Base-by-base conservation (phyloP, 64 coral and sea anemone species). In the Montipora capricornis region DNA sequence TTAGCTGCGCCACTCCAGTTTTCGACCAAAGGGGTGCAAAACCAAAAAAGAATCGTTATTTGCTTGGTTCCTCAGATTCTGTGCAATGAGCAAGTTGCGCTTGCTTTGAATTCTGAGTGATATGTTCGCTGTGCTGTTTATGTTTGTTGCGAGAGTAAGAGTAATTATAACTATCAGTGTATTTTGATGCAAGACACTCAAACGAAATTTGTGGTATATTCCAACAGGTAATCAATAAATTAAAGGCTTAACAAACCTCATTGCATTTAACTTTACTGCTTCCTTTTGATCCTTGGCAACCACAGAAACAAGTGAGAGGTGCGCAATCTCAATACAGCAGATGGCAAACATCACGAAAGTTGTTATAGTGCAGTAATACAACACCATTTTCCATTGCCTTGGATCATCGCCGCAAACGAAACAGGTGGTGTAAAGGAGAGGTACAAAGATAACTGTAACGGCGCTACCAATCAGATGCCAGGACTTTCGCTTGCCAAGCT, bases 261-360 rank as follows among this genome's bases (percentile, higher is more conserved):
- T 60, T 4, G 73, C 37, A 64, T 76, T 77, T 13, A 89, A 19
- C 20, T 75, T 77, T 9, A 60, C 51, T 8, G 71, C 70, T 20
- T 89, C 87, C 1, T 17, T 48, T 47, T 76, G 87, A 89, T 89
- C 11, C 44, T 89, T 58, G 4, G 87, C 73, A 26, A 89, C 20
- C n/a, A 77, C 49, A 17, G 87, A 14, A 59, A 89, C 60, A 20
- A 89, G 5, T 8, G 87, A 77, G 20, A 89, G 52, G 10, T 89
- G 87, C 15, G 50, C 55, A 48, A 77, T 76, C 44, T 89, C 87
- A 60, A 89, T 77, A 2, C 49, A 75, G 70, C 29, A n/a, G 9
- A 77, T 29, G n/a, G 73, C 22, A 76, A 60, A 45, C 26, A 8
- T 13, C 14, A 64, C 16, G 10, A 77, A 37, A 46, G 87, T 78